A percentile compares a stretch with the other conserved stretches of the same genome.
phyloP scores from a whole-genome alignment of 37 sponge, comb jelly and placozoan species.

The Oopsacas minuta region DNA sequence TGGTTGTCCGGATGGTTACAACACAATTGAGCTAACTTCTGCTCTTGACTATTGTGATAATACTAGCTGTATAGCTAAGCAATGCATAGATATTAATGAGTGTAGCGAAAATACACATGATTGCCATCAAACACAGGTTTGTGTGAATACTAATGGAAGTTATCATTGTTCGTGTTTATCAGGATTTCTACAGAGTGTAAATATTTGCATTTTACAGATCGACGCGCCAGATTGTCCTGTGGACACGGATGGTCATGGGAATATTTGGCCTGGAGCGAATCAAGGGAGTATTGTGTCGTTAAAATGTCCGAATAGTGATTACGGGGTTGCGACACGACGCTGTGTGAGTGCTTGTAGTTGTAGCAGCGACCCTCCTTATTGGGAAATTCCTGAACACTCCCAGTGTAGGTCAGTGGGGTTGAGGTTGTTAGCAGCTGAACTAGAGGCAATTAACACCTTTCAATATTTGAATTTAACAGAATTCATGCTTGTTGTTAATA shows the following conservation, averaged over 20 bases:
- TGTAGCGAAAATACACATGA: not conserved
- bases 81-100: not conserved
- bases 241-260: not conserved
- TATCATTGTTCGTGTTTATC: not conserved
- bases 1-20: not conserved
- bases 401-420: not conserved
- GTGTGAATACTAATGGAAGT: not conserved
- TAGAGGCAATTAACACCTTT: not conserved
- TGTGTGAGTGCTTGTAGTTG: not conserved
- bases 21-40: not conserved
- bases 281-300: not conserved
- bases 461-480: not conserved
- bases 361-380: not conserved
- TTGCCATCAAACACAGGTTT: not conserved
- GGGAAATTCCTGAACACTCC: not conserved
- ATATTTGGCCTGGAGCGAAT: not conserved
- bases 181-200: not conserved
- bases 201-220: not conserved
- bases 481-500: not conserved
- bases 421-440: not conserved
- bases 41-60: not conserved
- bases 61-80: not conserved
- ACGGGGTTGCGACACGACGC: not conserved
- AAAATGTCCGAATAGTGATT: not conserved
- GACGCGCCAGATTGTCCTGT: not conserved